phyloP scores from a whole-genome alignment of 1,140 invertebrate genomes.

The Leptopilina boulardi region DNA sequence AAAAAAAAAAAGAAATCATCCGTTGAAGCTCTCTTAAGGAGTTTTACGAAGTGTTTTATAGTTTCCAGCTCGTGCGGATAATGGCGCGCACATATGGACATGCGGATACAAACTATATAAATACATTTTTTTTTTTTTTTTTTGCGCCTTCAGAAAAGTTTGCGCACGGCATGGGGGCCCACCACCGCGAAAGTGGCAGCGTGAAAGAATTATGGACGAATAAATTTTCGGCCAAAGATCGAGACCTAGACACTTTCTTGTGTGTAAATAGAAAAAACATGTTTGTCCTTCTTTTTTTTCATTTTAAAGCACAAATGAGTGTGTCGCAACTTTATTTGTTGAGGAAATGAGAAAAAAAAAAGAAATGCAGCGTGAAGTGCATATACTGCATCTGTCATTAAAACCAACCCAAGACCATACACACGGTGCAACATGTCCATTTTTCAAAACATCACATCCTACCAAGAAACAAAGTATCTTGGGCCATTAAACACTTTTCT shows the following conservation, averaged over 20 bases:
- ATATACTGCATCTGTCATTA: constrained; percentile 28
- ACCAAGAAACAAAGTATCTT: background rate
- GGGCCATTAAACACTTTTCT: background rate
- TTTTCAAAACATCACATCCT: background rate
- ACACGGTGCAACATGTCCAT: background rate
- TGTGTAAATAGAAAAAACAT: constrained; percentile 24
- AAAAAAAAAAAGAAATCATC: too few species aligned
- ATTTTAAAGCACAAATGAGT: too few species aligned
- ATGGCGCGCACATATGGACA: constrained; percentile 29
- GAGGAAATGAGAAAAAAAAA: too few species aligned
- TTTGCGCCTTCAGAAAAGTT: background rate
- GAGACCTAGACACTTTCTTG: constrained; percentile 23
- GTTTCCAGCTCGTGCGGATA: constrained; percentile 29
- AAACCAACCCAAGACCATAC: background rate
- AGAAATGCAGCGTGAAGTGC: constrained; percentile 25
- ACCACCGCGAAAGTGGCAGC: background rate
- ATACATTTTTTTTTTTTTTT: background rate
- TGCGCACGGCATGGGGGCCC: constrained; percentile 25
- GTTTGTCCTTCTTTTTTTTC: too few species aligned
- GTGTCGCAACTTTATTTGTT: background rate
- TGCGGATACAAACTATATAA: constrained; percentile 16
- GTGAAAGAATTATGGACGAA: constrained; percentile 16
- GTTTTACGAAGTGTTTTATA: constrained; percentile 35
- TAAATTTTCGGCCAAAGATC: constrained; percentile 18
- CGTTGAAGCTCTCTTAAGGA: constrained; percentile 2